Evolutionary conservation across 2,113 vertebrate species (phyloP).

Genomic region (Cariama cristata): DNA sequence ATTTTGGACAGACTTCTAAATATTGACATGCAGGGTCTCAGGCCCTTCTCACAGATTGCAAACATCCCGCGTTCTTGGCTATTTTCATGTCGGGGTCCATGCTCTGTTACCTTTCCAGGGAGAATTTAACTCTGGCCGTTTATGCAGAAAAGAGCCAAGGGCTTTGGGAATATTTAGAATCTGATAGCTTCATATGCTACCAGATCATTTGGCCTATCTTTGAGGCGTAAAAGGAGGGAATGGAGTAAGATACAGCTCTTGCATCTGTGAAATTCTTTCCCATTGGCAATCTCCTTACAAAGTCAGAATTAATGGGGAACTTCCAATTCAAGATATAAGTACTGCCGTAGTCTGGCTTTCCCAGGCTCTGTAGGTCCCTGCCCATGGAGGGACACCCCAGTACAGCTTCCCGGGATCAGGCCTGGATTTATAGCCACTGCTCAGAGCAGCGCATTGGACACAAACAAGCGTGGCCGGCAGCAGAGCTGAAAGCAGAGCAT

Average conservation of each 20-base stretch:
- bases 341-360: background rate
- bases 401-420: background rate
- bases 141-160: background rate
- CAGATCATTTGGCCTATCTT: background rate
- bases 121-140: background rate
- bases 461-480: background rate
- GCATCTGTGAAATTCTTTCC: conserved; percentile 6
- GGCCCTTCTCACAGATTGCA: conserved; percentile 9
- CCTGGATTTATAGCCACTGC: background rate
- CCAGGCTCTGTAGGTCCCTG: background rate
- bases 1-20: conserved; percentile 21
- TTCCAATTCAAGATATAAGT: background rate
- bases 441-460: background rate
- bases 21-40: background rate
- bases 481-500: background rate
- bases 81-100: background rate
- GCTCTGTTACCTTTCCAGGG: conserved; percentile 40
- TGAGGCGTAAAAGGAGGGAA: background rate
- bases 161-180: background rate
- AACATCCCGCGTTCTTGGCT: background rate
- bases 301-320: background rate
- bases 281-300: background rate
- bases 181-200: background rate
- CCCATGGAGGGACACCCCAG: background rate
- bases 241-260: background rate